phyloP scores from a whole-genome alignment of 2,888 invertebrate genomes.

The Watsonalla binaria region DNA sequence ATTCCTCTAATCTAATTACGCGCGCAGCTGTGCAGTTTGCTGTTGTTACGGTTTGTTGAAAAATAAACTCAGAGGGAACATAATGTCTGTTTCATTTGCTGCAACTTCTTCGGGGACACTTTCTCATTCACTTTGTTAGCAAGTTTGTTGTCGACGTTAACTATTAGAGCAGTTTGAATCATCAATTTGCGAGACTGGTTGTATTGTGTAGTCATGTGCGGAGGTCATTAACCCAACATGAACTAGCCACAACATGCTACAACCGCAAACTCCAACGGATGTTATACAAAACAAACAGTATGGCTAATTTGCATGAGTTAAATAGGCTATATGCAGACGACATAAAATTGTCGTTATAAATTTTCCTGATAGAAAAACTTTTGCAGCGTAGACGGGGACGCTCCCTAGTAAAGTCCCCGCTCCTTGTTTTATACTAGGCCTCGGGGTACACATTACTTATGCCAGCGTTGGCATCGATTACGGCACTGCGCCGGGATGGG shows the following conservation, averaged over 20 bases:
- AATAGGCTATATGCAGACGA: conserved; percentile 21
- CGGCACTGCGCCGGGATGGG: conserved; percentile 17
- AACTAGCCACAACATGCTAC: conserved; percentile 31
- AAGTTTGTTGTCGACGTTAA: neutral
- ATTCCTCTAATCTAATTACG: conserved; percentile 51
- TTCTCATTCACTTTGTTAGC: neutral
- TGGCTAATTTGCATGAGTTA: conserved; percentile 34
- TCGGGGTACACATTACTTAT: conserved; percentile 24
- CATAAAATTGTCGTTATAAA: conserved; percentile 54
- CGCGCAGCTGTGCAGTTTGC: conserved; percentile 31
- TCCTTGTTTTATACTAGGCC: conserved; percentile 26
- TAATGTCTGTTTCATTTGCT: conserved; percentile 13
- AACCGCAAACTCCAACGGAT: conserved; percentile 30
- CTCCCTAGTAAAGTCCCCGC: conserved; percentile 33
- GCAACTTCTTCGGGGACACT: conserved; percentile 7
- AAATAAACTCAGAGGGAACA: conserved; percentile 23
- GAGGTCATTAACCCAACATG: conserved; percentile 8
- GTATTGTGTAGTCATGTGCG: neutral
- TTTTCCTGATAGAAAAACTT: conserved; percentile 64
- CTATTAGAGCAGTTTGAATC: neutral
- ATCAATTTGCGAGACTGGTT: neutral
- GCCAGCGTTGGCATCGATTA: conserved; percentile 29
- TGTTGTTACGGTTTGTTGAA: conserved; percentile 30
- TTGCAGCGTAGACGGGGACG: conserved; percentile 26
- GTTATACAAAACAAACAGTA: conserved; percentile 40